Evolutionary conservation across 1,140 invertebrate species (phyloP).

Genomic region (Solenopsis invicta): DNA sequence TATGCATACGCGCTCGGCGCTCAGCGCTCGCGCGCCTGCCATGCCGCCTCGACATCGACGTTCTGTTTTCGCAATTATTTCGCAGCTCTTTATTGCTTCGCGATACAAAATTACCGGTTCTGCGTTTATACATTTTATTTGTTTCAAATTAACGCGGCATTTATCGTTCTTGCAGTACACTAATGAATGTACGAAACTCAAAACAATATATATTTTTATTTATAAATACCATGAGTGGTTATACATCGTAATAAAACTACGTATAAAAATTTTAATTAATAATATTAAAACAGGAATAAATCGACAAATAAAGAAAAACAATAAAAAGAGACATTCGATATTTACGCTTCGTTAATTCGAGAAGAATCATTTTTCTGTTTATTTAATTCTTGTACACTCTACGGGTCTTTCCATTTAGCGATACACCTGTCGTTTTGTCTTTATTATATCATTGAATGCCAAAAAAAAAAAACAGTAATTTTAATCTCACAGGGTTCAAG

Average conservation of each 20-base stretch:
- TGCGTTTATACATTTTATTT: neutral
- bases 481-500: neutral
- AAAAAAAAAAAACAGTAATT: neutral
- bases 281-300: neutral
- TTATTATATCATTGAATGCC: no score
- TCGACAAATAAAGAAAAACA: neutral
- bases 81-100: conserved; percentile 32
- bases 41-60: conserved; percentile 15
- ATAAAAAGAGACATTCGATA: neutral
- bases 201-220: neutral
- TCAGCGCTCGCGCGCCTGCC: conserved; percentile 19
- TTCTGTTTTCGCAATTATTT: conserved; percentile 40
- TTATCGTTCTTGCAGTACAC: neutral
- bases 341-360: neutral
- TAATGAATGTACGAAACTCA: neutral
- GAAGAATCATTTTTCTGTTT: neutral
- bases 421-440: no score
- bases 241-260: neutral
- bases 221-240: neutral
- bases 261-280: neutral
- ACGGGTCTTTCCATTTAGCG: no score
- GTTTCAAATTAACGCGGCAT: neutral
- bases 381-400: neutral
- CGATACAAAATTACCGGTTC: neutral
- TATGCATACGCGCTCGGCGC: no score